These are phyloP conservation scores for Nerophis ophidion DNA, from an alignment of 2,113 vertebrate species.

Conservation along the genomic window DNA sequence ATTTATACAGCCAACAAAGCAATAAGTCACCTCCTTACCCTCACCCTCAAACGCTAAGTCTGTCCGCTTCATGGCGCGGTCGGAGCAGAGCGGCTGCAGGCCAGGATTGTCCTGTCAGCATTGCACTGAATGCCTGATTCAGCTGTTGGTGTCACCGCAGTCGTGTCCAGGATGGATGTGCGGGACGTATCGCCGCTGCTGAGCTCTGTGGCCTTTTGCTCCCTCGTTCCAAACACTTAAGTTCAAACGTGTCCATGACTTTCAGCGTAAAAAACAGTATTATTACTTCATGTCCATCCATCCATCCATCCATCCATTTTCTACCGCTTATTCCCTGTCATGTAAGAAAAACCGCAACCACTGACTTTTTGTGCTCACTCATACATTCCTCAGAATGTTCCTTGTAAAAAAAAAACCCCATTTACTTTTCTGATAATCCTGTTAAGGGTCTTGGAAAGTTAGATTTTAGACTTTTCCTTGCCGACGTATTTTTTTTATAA, in stretches of 20 bases:
- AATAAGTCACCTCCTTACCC: slow-evolving; percentile 10
- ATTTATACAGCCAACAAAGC: slow-evolving; percentile 15
- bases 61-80: slow-evolving; percentile 11
- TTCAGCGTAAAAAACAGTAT: neutral
- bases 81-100: slow-evolving; percentile 31
- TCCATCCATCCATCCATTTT: neutral
- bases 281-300: neutral
- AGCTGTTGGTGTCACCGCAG: slow-evolving; percentile 45
- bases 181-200: slow-evolving; percentile 7
- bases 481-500: too few relatives aligned
- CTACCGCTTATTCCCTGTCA: too few relatives aligned
- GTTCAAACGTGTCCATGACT: slow-evolving; percentile 2
- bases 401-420: neutral
- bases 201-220: slow-evolving; percentile 5
- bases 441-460: too few relatives aligned
- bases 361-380: neutral
- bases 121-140: slow-evolving; percentile 46
- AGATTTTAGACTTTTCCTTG: too few relatives aligned
- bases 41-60: slow-evolving; percentile 7
- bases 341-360: neutral
- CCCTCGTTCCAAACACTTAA: slow-evolving; percentile 8
- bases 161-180: slow-evolving; percentile 33
- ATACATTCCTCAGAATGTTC: neutral
- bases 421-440: neutral
- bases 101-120: slow-evolving; percentile 48